A percentile compares a stretch with the other conserved stretches of the same genome.
These are phyloP conservation scores for Muricea muricata DNA, from an alignment of 92 coral and sea anemone genomes.

Conservation along the genomic window DNA sequence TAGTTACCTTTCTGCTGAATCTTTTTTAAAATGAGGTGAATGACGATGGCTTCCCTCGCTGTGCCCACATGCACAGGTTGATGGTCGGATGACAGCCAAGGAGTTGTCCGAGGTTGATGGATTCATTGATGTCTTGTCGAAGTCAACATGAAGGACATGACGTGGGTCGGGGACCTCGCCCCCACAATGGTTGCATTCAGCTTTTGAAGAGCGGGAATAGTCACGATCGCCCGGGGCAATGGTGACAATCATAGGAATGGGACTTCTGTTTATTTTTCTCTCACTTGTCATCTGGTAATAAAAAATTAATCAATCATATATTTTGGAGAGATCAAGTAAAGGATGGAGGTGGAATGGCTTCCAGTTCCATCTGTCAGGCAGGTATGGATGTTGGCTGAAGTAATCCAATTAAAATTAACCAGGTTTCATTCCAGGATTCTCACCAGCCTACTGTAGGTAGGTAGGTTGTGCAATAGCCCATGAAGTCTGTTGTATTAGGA, in stretches of 20 bases:
- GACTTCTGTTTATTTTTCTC: conserved; percentile 31
- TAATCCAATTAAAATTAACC: too few relatives aligned
- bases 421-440: too few relatives aligned
- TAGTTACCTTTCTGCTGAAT: conserved; percentile 27
- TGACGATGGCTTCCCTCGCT: background rate
- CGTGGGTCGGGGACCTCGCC: conserved; percentile 40
- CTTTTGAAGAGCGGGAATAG: conserved; percentile 24
- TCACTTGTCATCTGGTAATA: conserved; percentile 34
- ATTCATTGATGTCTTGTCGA: conserved; percentile 14
- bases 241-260: conserved; percentile 43
- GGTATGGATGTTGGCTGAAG: too few relatives aligned
- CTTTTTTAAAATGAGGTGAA: conserved; percentile 37
- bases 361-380: too few relatives aligned
- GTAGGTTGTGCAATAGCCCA: too few relatives aligned
- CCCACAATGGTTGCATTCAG: conserved; percentile 45
- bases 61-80: conserved; percentile 32
- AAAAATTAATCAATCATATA: background rate
- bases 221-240: conserved; percentile 46
- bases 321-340: too few relatives aligned
- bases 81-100: conserved; percentile 9
- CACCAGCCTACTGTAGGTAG: too few relatives aligned
- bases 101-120: background rate
- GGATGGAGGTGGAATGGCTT: too few relatives aligned
- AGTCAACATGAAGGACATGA: conserved; percentile 33
- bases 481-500: too few relatives aligned